phyloP scores from a whole-genome alignment of 2,797 vertebrate species.

The Scolopax bukidnonensis region DNA sequence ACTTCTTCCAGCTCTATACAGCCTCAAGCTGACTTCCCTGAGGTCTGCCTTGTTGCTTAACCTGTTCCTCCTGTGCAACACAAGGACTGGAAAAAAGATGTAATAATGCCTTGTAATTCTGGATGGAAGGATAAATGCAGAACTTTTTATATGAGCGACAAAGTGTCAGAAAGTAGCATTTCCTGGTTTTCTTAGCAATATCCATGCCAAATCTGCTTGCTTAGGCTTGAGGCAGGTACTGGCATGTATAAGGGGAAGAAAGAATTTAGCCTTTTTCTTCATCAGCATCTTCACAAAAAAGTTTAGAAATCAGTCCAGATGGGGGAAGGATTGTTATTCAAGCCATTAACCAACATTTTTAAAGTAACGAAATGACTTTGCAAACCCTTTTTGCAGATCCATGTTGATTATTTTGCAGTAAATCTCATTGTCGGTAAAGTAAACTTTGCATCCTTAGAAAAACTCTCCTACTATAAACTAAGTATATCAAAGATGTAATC shows the following conservation, averaged over 20 bases:
- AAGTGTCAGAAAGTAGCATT: neutral
- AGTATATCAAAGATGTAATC: neutral
- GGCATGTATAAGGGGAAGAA: neutral
- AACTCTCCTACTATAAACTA: neutral
- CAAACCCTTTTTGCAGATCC: neutral
- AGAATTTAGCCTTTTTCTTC: neutral
- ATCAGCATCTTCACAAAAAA: neutral
- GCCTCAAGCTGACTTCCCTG: neutral
- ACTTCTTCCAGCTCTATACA: neutral
- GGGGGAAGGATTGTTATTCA: neutral
- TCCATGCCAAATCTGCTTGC: neutral
- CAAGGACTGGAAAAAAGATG: neutral
- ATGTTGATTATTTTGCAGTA: neutral
- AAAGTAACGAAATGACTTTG: neutral
- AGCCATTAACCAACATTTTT: neutral
- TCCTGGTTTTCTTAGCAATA: neutral
- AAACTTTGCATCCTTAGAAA: neutral
- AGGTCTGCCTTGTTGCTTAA: neutral
- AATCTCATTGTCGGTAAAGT: neutral
- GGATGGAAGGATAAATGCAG: neutral
- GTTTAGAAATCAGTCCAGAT: neutral
- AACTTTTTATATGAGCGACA: fast-evolving
- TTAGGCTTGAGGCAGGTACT: neutral
- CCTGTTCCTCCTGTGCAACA: neutral
- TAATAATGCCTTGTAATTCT: neutral